These are phyloP conservation scores for Philonicus albiceps DNA, from an alignment of 2,888 invertebrate species.

Conservation along the genomic window DNA sequence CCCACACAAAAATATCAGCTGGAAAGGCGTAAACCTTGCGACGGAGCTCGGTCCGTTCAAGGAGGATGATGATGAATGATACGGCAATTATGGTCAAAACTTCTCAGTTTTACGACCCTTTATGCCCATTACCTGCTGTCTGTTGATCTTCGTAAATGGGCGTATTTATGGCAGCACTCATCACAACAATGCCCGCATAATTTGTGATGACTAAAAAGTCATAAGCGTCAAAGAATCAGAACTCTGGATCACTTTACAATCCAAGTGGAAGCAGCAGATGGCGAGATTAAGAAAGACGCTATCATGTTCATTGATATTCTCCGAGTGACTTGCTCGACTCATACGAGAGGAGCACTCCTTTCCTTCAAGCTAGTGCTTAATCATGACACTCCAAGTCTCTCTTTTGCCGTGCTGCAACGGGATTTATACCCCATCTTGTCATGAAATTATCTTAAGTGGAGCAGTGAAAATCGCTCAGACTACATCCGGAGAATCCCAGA, in stretches of 20 bases:
- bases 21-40: not conserved
- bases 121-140: slow-evolving; percentile 24
- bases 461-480: not conserved
- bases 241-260: slow-evolving; percentile 23
- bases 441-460: not conserved
- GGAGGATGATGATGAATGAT: slow-evolving; percentile 30
- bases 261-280: slow-evolving; percentile 6
- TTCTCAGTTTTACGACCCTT: slow-evolving; percentile 14
- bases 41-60: not conserved
- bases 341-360: not conserved
- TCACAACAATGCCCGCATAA: slow-evolving; percentile 25
- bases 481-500: not conserved
- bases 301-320: slow-evolving; percentile 16
- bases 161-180: slow-evolving; percentile 39
- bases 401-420: not conserved
- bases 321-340: not conserved
- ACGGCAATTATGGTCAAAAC: slow-evolving; percentile 34
- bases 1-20: slow-evolving; percentile 5
- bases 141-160: slow-evolving; percentile 38
- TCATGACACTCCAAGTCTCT: not conserved
- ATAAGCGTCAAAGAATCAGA: slow-evolving; percentile 18
- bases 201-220: slow-evolving; percentile 31
- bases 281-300: not conserved
- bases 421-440: not conserved
- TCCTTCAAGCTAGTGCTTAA: not conserved